phyloP scores from a whole-genome alignment of 1,140 invertebrate genomes.

The Nephila pilipes region DNA sequence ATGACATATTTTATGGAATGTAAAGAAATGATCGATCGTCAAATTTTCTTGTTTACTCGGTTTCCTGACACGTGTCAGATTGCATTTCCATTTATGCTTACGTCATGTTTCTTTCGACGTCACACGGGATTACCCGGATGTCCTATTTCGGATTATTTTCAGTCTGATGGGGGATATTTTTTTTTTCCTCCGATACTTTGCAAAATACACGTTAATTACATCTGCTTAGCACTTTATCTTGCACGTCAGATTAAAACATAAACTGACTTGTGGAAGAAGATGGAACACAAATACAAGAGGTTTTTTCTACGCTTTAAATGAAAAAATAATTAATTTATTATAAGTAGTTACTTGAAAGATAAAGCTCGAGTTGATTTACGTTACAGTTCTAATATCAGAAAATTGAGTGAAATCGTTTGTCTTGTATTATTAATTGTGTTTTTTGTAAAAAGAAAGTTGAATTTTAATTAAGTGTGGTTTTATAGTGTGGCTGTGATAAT shows the following conservation, averaged over 20 bases:
- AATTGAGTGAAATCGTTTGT: too few relatives aligned
- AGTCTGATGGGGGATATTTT: not conserved
- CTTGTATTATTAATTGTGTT: too few relatives aligned
- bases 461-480: too few relatives aligned
- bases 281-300: too few relatives aligned
- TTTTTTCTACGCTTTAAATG: too few relatives aligned
- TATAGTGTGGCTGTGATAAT: too few relatives aligned
- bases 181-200: not conserved
- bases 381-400: too few relatives aligned
- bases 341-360: too few relatives aligned
- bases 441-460: too few relatives aligned
- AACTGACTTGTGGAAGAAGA: too few relatives aligned
- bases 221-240: not conserved
- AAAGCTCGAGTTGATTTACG: too few relatives aligned
- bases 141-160: not conserved
- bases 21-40: conserved; percentile 19
- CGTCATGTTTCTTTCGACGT: conserved; percentile 19
- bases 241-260: not conserved
- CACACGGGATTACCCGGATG: not conserved
- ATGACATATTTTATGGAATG: not conserved
- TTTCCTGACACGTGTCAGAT: conserved; percentile 15
- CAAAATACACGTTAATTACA: not conserved
- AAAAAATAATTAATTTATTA: too few relatives aligned
- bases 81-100: conserved; percentile 28
- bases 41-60: not conserved